phyloP scores from a whole-genome alignment of 1,140 invertebrate species.

The Drosophila bipectinata region DNA sequence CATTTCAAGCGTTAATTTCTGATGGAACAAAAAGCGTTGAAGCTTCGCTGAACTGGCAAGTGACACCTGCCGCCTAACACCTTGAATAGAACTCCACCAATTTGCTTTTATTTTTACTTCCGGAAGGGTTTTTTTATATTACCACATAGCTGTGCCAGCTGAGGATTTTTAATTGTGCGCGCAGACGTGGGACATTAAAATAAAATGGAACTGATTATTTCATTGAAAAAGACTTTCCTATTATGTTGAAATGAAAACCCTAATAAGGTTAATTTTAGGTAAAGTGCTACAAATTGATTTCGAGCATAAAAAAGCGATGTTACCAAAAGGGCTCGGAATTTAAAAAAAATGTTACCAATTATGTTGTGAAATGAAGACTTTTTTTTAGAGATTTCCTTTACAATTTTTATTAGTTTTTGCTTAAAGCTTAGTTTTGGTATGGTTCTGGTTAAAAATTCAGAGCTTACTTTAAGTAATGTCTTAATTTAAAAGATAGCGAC shows the following conservation, averaged over 20 bases:
- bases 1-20: slow-evolving; percentile 78
- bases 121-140: slow-evolving; percentile 23
- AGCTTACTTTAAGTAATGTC: slow-evolving; percentile 6
- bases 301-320: slow-evolving; percentile 25
- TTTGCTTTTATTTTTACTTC: slow-evolving; percentile 2
- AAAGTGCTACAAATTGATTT: slow-evolving; percentile 81
- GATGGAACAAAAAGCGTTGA: slow-evolving; percentile 63
- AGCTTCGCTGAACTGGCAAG: slow-evolving; percentile 62
- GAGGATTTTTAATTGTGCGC: slow-evolving; percentile 68
- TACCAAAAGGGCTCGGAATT: neutral
- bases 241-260: slow-evolving; percentile 54
- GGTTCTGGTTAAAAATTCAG: no score
- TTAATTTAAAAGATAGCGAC: slow-evolving; percentile 17
- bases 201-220: slow-evolving; percentile 43
- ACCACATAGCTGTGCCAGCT: slow-evolving; percentile 10
- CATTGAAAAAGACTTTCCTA: slow-evolving; percentile 27
- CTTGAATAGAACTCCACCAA: slow-evolving; percentile 19
- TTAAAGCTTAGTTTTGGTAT: no score
- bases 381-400: neutral
- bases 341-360: neutral
- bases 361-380: neutral
- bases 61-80: slow-evolving; percentile 64
- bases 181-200: slow-evolving; percentile 62
- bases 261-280: slow-evolving; percentile 70
- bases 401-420: no score